Evolutionary conservation across 2,888 invertebrate genomes (phyloP).

Genomic region (Nudaria mundana): DNA sequence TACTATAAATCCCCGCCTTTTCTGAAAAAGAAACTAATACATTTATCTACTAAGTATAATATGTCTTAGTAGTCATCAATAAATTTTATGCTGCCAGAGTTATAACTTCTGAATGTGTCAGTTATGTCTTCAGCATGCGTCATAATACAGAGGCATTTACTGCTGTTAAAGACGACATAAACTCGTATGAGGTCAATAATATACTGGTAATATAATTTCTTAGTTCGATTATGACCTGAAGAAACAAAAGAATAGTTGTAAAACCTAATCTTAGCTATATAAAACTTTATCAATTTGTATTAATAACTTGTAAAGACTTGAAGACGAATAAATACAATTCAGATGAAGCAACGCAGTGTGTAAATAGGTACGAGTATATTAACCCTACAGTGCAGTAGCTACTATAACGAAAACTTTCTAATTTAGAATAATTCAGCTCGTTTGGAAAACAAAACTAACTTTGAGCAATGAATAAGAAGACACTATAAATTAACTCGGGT

Average conservation of each 20-base stretch:
- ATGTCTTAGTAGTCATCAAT: no score
- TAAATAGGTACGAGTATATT: constrained; percentile 13
- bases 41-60: no score
- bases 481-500: constrained; percentile 75
- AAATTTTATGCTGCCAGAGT: constrained; percentile 14
- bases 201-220: constrained; percentile 12
- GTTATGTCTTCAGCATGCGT: constrained; percentile 38
- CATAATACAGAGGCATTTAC: constrained; percentile 17
- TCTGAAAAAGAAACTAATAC: no score
- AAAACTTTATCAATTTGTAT: constrained; percentile 23
- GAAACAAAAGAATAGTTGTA: constrained; percentile 10
- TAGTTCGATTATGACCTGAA: constrained; percentile 9
- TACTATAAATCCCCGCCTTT: no score
- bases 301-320: constrained; percentile 23
- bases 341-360: no score
- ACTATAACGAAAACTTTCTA: constrained; percentile 37
- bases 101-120: constrained; percentile 12
- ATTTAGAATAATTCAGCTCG: constrained; percentile 50
- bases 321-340: no score
- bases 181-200: constrained; percentile 25
- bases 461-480: constrained; percentile 71
- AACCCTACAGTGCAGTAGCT: constrained; percentile 21
- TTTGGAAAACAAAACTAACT: constrained; percentile 62
- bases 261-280: constrained; percentile 12
- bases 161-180: constrained; percentile 10